phyloP scores from a whole-genome alignment of 2,113 vertebrate genomes.

The Porphyrio hochstetteri region DNA sequence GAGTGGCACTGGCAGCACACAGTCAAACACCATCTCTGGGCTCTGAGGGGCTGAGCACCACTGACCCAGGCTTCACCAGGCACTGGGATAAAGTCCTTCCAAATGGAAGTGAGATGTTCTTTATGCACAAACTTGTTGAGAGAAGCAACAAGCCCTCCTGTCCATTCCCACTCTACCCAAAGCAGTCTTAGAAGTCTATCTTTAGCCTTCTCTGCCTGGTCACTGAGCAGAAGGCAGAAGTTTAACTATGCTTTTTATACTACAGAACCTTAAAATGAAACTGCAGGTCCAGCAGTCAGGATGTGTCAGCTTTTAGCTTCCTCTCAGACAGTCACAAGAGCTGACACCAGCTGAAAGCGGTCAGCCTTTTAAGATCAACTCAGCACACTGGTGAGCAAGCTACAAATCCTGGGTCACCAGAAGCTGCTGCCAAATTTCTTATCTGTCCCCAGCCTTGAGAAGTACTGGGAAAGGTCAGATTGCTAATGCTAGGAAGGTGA shows the following conservation, averaged over 20 bases:
- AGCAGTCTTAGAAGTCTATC: background rate
- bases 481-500: rapidly evolving
- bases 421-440: background rate
- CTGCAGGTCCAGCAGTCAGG: background rate
- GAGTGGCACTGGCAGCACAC: rapidly evolving
- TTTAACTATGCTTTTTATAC: background rate
- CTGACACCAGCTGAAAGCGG: background rate
- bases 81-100: background rate
- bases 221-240: background rate
- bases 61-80: background rate
- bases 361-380: background rate
- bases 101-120: rapidly evolving
- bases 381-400: background rate
- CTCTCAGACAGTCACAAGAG: background rate
- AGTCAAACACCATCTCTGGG: background rate
- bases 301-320: background rate
- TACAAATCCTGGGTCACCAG: background rate
- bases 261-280: background rate
- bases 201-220: background rate
- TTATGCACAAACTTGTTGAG: background rate
- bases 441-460: background rate
- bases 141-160: background rate
- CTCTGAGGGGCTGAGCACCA: rapidly evolving
- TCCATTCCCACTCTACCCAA: background rate
- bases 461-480: background rate